These are phyloP conservation scores for Lamprologus speciosus DNA, from an alignment of 2,113 vertebrate species.

Conservation along the genomic window DNA sequence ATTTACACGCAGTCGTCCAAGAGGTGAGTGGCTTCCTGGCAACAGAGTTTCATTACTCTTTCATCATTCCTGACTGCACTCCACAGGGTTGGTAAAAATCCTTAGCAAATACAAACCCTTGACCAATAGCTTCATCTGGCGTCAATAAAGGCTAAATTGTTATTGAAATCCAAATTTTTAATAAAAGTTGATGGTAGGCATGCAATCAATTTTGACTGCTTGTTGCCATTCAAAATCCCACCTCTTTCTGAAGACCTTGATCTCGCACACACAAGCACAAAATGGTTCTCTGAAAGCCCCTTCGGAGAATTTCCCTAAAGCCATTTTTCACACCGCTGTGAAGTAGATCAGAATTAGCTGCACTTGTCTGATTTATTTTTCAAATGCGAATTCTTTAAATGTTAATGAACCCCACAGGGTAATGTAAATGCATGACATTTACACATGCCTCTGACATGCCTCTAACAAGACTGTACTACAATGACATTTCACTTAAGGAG, in stretches of 20 bases:
- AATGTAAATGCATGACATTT: slow-evolving; percentile 2
- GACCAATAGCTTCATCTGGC: slow-evolving; percentile 7
- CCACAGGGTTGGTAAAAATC: background rate
- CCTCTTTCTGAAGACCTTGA: background rate
- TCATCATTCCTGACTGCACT: slow-evolving; percentile 12
- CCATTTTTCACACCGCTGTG: background rate
- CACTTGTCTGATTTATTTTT: background rate
- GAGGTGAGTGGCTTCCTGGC: slow-evolving; percentile 43
- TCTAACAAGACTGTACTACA: background rate
- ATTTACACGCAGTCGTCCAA: slow-evolving; percentile 4
- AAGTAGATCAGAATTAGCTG: background rate
- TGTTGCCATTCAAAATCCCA: background rate
- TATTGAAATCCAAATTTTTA: background rate
- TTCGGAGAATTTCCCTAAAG: background rate
- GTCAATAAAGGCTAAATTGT: background rate
- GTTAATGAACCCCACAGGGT: slow-evolving; percentile 5
- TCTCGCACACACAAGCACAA: background rate
- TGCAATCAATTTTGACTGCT: background rate
- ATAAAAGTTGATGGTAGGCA: background rate
- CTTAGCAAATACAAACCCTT: slow-evolving; percentile 25
- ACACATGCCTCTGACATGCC: background rate
- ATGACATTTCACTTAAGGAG: background rate
- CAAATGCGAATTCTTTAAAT: background rate
- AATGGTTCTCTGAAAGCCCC: background rate
- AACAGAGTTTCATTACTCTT: slow-evolving; percentile 2